Conservation (phyloP, 1,140 invertebrate genomes). For the Aphelenchoides besseyi region DNA sequence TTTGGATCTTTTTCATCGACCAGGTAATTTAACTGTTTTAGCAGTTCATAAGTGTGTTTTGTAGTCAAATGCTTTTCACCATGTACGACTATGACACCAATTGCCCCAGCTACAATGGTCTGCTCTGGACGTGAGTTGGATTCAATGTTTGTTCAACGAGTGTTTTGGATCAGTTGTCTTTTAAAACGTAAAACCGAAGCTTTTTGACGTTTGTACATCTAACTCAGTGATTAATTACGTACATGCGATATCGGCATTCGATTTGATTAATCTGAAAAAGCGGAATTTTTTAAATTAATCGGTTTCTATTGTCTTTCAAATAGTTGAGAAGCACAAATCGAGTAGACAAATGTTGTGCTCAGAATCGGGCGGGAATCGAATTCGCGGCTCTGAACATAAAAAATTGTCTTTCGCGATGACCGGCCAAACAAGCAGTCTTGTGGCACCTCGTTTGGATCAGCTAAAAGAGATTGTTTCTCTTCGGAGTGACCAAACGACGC, state of each 20-base stretch:
- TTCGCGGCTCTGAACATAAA: background rate
- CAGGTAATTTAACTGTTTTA: background rate
- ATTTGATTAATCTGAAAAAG: no score
- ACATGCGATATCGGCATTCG: background rate
- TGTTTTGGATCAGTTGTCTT: no score
- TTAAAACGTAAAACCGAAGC: no score
- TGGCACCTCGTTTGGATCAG: no score
- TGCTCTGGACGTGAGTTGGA: background rate
- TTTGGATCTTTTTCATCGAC: background rate
- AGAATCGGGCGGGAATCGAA: background rate
- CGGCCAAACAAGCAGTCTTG: no score
- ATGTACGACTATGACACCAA: background rate
- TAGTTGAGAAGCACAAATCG: background rate
- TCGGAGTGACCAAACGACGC: conserved; percentile 5
- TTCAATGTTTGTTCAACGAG: no score
- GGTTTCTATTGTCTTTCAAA: background rate
- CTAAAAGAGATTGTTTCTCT: no score
- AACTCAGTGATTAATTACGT: background rate
- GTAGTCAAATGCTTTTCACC: background rate
- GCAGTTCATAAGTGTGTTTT: background rate
- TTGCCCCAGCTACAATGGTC: background rate
- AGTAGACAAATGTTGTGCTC: background rate
- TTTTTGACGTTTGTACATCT: no score
- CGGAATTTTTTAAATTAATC: no score
- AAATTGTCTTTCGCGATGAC: background rate